Evolutionary conservation across 2,888 invertebrate genomes (phyloP).

Genomic region (Steinernema scapterisci): DNA sequence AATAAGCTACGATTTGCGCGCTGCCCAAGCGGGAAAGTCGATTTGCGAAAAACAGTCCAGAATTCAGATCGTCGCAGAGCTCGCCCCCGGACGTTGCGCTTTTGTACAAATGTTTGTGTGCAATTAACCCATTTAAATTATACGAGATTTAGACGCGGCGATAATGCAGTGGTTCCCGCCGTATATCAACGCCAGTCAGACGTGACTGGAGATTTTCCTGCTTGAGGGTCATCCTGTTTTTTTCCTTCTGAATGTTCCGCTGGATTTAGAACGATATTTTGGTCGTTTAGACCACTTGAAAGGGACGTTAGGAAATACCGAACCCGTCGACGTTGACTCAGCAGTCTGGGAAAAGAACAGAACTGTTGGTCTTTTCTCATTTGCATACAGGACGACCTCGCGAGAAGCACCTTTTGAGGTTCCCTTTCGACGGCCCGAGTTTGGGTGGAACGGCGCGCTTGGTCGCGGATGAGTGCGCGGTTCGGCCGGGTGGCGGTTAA

Average conservation of each 20-base stretch:
- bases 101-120: constrained; percentile 21
- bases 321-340: background rate
- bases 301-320: too few relatives aligned
- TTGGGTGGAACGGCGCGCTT: background rate
- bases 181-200: background rate
- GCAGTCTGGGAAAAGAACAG: background rate
- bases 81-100: background rate
- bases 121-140: constrained; percentile 28
- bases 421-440: constrained; percentile 5
- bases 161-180: background rate
- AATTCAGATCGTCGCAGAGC: background rate
- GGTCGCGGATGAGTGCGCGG: background rate
- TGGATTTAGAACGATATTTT: too few relatives aligned
- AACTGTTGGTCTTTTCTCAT: background rate
- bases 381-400: background rate
- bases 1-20: constrained; percentile 24
- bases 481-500: constrained; percentile 4
- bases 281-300: too few relatives aligned
- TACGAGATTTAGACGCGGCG: background rate
- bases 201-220: too few relatives aligned
- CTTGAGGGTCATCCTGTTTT: too few relatives aligned
- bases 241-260: too few relatives aligned
- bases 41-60: constrained; percentile 18
- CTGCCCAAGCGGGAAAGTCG: background rate
- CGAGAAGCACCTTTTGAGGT: background rate